These are phyloP conservation scores for Cylas formicarius DNA, from an alignment of 1,140 invertebrate species.

Conservation along the genomic window DNA sequence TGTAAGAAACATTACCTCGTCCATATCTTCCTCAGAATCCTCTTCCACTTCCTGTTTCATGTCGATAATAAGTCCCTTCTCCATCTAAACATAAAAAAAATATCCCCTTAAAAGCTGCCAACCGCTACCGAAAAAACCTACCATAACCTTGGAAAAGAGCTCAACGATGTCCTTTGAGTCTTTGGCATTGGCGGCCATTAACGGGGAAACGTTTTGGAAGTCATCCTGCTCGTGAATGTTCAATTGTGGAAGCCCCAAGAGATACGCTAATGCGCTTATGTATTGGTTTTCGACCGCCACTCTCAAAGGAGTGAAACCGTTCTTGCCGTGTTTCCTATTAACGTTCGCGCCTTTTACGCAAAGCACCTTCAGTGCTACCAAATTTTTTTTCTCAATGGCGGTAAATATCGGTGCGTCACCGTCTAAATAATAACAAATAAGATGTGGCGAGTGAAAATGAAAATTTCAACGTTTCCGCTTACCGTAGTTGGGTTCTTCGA, in stretches of 20 bases:
- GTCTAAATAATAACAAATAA: slow-evolving; percentile 24
- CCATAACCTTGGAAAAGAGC: slow-evolving; percentile 26
- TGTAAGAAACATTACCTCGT: slow-evolving; percentile 19
- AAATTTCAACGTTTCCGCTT: slow-evolving; percentile 15
- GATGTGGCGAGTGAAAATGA: not conserved
- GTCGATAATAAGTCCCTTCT: slow-evolving; percentile 15
- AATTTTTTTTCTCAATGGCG: slow-evolving; percentile 46
- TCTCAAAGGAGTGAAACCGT: slow-evolving; percentile 51
- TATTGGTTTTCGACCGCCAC: slow-evolving; percentile 48
- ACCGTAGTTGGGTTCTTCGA: slow-evolving; percentile 40
- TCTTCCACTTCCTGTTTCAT: slow-evolving; percentile 26
- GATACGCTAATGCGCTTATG: slow-evolving; percentile 45
- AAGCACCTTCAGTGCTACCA: slow-evolving; percentile 44
- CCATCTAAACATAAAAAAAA: slow-evolving; percentile 12
- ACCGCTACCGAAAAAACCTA: slow-evolving; percentile 13
- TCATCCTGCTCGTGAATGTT: slow-evolving; percentile 15
- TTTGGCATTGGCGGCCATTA: slow-evolving; percentile 25
- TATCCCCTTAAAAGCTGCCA: not conserved
- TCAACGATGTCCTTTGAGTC: slow-evolving; percentile 20
- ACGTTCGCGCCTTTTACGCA: slow-evolving; percentile 45
- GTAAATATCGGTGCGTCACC: slow-evolving; percentile 48
- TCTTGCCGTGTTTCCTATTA: slow-evolving; percentile 45
- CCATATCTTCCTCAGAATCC: slow-evolving; percentile 30
- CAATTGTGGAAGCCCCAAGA: slow-evolving; percentile 41
- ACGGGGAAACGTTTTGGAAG: slow-evolving; percentile 24